Evolutionary conservation across 2,797 vertebrate genomes (phyloP), one percentile per base, ranked within the genome.

Genomic region (Phalanger gymnotis): DNA sequence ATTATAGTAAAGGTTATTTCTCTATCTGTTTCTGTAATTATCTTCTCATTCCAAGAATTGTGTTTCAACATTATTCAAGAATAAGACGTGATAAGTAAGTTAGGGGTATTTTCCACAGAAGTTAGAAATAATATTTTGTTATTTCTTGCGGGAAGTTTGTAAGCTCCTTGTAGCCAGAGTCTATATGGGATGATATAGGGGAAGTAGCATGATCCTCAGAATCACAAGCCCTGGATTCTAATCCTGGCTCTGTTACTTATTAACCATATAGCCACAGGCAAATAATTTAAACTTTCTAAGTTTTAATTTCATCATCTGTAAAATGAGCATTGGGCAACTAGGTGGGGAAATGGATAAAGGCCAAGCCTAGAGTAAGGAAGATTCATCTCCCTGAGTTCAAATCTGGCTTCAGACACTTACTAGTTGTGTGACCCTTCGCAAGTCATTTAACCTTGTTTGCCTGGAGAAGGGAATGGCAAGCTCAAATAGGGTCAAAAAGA

Each of bases 61-160:
- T 91, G 61, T 93, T 96, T 95, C 87, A 96, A 61, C 91, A 61
- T 73, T 52, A 94, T 92, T 96, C 54, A 96, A 94, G 90, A 96
- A 31, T 91, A 94, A 96, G 96, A 95, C 10, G 92, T 95, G 94
- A 92, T 30, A 57, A 58, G 95, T 81, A 94, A 93, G 94, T n/a
- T 40, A 91, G 90, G 93, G 19, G 4, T 47, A 12, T 91, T 92
- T 94, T 97, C 93, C 53, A 30, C 47, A 94, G 5, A 96, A 94
- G 34, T 92, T 93, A 90, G 66, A 94, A 94, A 92, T 92, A 57
- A 52, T 52, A 13, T 93, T 27, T 95, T 94, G 95, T 51, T 27
- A 87, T 87, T 87, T 87, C 40, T 47, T 51, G 47, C 34, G 51
- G 40, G 10, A 51, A 87, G 40, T 87, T 51, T 87, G 40, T 87